A percentile compares a stretch with the other conserved stretches of the same genome.
Conservation (phyloP, 2,888 invertebrate genomes). For the Watsonalla cultraria region DNA sequence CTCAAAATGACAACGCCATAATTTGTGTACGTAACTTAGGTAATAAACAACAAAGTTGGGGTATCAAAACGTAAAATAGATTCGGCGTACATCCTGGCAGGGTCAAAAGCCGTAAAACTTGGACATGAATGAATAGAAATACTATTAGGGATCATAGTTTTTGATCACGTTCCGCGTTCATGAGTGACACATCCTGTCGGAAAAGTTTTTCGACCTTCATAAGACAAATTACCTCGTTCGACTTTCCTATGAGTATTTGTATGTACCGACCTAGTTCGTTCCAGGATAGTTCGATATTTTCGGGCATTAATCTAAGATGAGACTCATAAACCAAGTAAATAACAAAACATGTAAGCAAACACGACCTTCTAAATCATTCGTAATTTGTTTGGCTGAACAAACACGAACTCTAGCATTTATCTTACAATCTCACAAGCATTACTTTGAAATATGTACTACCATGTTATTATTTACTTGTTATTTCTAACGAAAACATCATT, state of each 20-base stretch:
- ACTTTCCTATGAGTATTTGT: neutral
- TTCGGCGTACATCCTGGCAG: neutral
- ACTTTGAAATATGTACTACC: too few species aligned
- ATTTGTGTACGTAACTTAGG: neutral
- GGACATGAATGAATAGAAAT: neutral
- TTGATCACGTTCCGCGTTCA: neutral
- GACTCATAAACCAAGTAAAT: neutral
- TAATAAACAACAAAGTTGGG: neutral
- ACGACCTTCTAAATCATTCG: too few species aligned
- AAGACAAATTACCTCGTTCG: neutral
- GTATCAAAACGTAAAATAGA: neutral
- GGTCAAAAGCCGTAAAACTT: neutral
- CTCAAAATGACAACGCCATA: neutral
- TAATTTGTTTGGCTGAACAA: neutral
- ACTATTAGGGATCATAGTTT: too few species aligned
- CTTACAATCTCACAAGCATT: too few species aligned
- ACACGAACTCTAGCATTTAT: too few species aligned
- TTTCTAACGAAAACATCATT: too few species aligned
- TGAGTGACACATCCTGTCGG: neutral
- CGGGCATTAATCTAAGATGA: neutral
- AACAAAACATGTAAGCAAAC: too few species aligned
- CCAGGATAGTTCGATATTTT: neutral
- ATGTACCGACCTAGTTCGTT: neutral
- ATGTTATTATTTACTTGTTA: too few species aligned
- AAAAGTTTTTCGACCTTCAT: neutral